A percentile compares a stretch with the other conserved stretches of the same genome.
Evolutionary conservation across 2,888 invertebrate species (phyloP).

Genomic region (Hermaeophaga mercurialis): DNA sequence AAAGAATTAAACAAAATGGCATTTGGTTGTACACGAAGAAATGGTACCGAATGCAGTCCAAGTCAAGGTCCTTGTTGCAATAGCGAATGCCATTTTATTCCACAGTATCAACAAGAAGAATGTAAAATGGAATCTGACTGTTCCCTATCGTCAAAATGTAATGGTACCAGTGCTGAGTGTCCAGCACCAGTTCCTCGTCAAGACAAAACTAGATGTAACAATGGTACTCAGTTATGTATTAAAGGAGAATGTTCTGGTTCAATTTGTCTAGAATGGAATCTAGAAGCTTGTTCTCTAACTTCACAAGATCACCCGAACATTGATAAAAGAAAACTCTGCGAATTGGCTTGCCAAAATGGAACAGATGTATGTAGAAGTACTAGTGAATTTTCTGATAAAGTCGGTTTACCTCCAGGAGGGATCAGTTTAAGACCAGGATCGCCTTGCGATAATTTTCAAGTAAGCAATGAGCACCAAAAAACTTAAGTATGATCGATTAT

Average conservation of each 20-base stretch:
- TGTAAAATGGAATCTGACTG: constrained; percentile 90
- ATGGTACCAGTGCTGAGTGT: constrained; percentile 84
- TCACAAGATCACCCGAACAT: constrained; percentile 75
- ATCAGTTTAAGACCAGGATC: constrained; percentile 92
- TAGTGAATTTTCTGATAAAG: constrained; percentile 78
- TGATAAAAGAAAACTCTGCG: constrained; percentile 87
- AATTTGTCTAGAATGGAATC: constrained; percentile 92
- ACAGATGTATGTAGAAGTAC: constrained; percentile 84
- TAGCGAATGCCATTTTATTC: constrained; percentile 74
- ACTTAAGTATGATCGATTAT: too few relatives aligned
- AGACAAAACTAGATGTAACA: constrained; percentile 94
- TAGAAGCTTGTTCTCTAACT: constrained; percentile 94
- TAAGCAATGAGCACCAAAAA: too few relatives aligned
- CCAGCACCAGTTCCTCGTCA: constrained; percentile 81
- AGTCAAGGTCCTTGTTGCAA: constrained; percentile 99
- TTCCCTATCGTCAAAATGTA: constrained; percentile 85
- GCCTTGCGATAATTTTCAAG: constrained; percentile 98
- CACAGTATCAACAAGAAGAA: constrained; percentile 66
- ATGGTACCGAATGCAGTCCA: constrained; percentile 86
- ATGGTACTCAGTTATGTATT: constrained; percentile 86
- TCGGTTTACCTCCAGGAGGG: constrained; percentile 77
- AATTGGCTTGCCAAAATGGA: constrained; percentile 94
- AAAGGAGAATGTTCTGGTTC: constrained; percentile 93
- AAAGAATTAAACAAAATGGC: constrained; percentile 71
- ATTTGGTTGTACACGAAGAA: constrained; percentile 79